Base-by-base conservation (phyloP, 2,888 invertebrate species). In the Drosophila trichaetosa region DNA sequence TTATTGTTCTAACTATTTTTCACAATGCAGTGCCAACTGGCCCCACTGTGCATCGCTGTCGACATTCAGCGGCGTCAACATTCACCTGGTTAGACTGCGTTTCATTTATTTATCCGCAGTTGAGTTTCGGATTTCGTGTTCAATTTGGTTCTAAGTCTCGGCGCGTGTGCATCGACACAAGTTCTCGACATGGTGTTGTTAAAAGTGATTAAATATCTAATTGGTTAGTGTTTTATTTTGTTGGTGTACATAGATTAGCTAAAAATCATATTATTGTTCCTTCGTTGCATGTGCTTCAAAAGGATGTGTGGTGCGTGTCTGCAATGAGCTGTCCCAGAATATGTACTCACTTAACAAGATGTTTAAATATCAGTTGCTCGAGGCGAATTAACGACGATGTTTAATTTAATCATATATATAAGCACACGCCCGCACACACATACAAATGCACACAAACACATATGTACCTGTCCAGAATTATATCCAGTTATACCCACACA, bases 111-210 rank as follows among this genome's bases (percentile, higher is more conserved):
- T 82, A 85, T 78, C 78, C 80, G 73, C 71, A 59, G 81, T 74
- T 74, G 79, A 75, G 80, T 72, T 82, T 84, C 61, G 76, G 81
- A 73, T 78, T 86, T 81, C 65, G 76, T 66, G 76, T 83, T 91
- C 91, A 91, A 90, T 92, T 91, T 81, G 87, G 84, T 91, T 91
- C 91, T 91, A 87, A 85, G 79, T 73, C 79, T 87, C 84, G 83
- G 40, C 83, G 84, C 75, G 91, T 74, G 79, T 85, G 83, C 92
- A 91, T 82, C 85, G 79, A 57, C 62, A 65, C 73, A 72, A 75
- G 56, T 70, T 80, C 51, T 76, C 61, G 70, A 57, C 62, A 91
- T 91, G 91, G 91, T 92, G 82, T 82, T 91, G 65, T 77, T 91
- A 69, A 85, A 80, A 85, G 90, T 91, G 73, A 83, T 91, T 63